Evolutionary conservation across 1,140 invertebrate species (phyloP).

Genomic region (Drosophila trapezifrons): DNA sequence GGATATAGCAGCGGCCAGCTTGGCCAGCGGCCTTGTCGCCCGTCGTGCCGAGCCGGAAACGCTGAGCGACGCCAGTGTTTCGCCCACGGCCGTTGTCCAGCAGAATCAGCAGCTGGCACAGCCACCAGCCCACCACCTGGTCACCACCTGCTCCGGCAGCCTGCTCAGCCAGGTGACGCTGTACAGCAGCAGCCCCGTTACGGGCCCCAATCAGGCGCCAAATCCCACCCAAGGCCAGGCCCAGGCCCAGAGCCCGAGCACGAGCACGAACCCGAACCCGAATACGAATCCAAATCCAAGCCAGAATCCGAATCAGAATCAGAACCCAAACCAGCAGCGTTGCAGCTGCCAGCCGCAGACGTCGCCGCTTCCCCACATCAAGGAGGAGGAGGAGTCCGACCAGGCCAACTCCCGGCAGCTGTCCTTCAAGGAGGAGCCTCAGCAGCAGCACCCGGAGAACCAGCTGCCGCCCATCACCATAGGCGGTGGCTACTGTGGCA

Average conservation of each 20-base stretch:
- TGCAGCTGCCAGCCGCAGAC: constrained; percentile 79
- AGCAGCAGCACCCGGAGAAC: constrained; percentile 30
- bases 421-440: constrained; percentile 83
- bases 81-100: constrained; percentile 66
- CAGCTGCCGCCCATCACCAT: constrained; percentile 63
- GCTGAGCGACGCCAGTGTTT: constrained; percentile 78
- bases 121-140: constrained; percentile 19
- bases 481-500: constrained; percentile 66
- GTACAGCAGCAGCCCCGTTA: constrained; percentile 33
- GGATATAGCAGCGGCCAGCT: constrained; percentile 74
- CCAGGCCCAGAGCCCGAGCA: constrained; percentile 48
- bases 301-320: constrained; percentile 11
- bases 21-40: constrained; percentile 75
- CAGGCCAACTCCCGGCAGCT: constrained; percentile 85
- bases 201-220: constrained; percentile 71
- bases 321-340: constrained; percentile 73
- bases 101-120: constrained; percentile 35
- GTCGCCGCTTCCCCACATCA: constrained; percentile 86
- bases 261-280: constrained; percentile 62
- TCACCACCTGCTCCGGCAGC: constrained; percentile 18
- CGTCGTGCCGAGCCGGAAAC: constrained; percentile 79
- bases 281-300: constrained; percentile 1
- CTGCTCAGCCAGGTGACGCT: constrained; percentile 36
- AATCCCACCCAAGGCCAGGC: constrained; percentile 75
- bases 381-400: constrained; percentile 87